phyloP scores from a whole-genome alignment of 2,888 invertebrate species.

The Mycalesis mineus region DNA sequence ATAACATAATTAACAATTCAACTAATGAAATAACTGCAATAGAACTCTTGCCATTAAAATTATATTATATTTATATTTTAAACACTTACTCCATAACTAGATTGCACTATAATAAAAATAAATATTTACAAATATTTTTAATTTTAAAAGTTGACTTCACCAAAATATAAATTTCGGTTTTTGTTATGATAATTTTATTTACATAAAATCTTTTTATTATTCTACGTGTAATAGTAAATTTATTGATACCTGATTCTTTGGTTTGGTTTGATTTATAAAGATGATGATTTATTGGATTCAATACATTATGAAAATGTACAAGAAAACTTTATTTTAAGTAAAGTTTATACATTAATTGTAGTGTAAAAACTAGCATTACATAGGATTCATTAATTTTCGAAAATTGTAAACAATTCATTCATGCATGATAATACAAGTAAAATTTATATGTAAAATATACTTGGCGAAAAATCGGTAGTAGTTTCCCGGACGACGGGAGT shows the following conservation, averaged over 20 bases:
- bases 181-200: conserved; percentile 10
- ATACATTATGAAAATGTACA: too few species aligned
- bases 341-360: too few species aligned
- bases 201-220: conserved; percentile 4
- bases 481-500: too few species aligned
- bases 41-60: not conserved
- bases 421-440: too few species aligned
- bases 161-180: conserved; percentile 8
- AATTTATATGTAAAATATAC: too few species aligned
- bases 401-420: too few species aligned
- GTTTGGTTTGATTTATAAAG: conserved; percentile 21
- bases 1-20: not conserved
- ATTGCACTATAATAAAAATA: conserved; percentile 29
- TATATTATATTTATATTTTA: not conserved
- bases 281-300: not conserved
- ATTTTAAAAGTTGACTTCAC: conserved; percentile 15
- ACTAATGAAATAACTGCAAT: not conserved
- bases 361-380: too few species aligned
- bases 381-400: too few species aligned
- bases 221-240: not conserved
- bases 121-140: conserved; percentile 20
- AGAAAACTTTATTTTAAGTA: too few species aligned
- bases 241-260: conserved; percentile 26
- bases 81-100: conserved; percentile 20
- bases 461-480: too few species aligned